phyloP scores from a whole-genome alignment of 2,888 invertebrate species.

The Cepaea hortensis region DNA sequence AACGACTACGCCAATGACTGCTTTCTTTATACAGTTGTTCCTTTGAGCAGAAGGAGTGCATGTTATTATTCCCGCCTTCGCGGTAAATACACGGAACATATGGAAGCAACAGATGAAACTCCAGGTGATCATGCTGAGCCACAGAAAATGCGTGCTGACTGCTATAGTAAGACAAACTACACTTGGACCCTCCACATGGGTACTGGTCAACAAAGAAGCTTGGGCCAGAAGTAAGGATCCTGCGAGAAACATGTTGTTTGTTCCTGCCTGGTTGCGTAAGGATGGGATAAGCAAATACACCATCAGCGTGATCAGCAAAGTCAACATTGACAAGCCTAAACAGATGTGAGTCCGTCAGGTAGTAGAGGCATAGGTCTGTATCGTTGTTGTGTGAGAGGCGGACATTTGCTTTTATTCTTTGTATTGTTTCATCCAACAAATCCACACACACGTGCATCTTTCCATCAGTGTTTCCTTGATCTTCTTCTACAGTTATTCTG shows the following conservation, averaged over 20 bases:
- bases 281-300: slow-evolving; percentile 9
- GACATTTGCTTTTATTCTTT: background rate
- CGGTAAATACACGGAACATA: slow-evolving; percentile 37
- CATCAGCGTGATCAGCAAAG: slow-evolving; percentile 13
- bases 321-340: slow-evolving; percentile 19
- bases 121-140: slow-evolving; percentile 40
- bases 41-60: background rate
- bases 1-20: background rate
- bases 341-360: slow-evolving; percentile 30
- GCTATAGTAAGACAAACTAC: slow-evolving; percentile 5
- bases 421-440: slow-evolving; percentile 9
- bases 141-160: slow-evolving; percentile 36
- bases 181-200: slow-evolving; percentile 1
- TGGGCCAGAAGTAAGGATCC: slow-evolving; percentile 30
- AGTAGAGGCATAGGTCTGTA: background rate
- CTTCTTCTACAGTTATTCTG: background rate
- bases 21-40: background rate
- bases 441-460: slow-evolving; percentile 14
- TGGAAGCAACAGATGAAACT: slow-evolving; percentile 43
- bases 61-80: slow-evolving; percentile 6
- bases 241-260: slow-evolving; percentile 25
- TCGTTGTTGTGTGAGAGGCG: background rate
- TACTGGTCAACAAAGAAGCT: slow-evolving; percentile 8
- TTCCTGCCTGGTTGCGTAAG: slow-evolving; percentile 37
- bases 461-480: background rate